Conservation (phyloP, 2,797 vertebrate genomes). For the Microctenopoma stevenorrisi region DNA sequence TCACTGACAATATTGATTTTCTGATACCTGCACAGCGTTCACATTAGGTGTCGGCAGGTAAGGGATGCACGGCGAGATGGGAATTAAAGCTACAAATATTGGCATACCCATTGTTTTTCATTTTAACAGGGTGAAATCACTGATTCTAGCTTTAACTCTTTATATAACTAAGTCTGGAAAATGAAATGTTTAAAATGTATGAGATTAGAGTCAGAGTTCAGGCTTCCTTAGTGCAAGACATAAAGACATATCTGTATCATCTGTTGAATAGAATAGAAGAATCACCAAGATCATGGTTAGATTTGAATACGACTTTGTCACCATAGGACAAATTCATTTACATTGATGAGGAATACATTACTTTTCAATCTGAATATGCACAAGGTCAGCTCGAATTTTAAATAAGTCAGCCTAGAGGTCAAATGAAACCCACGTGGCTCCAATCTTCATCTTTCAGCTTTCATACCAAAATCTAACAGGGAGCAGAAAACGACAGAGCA, state of each 20-base stretch:
- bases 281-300: slow-evolving; percentile 6
- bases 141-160: slow-evolving; percentile 36
- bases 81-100: slow-evolving; percentile 37
- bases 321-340: slow-evolving; percentile 42
- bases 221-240: too few relatives aligned
- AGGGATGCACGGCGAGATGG: slow-evolving; percentile 15
- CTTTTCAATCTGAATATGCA: slow-evolving; percentile 43
- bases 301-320: slow-evolving; percentile 16
- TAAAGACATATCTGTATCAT: too few relatives aligned
- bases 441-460: slow-evolving; percentile 50
- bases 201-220: too few relatives aligned
- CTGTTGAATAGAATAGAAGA: too few relatives aligned
- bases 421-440: slow-evolving; percentile 21
- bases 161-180: slow-evolving; percentile 23
- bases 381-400: slow-evolving; percentile 31
- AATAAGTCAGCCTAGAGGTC: slow-evolving; percentile 47
- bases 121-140: slow-evolving; percentile 33
- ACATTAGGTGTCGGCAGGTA: slow-evolving; percentile 24
- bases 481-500: slow-evolving; percentile 47
- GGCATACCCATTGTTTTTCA: slow-evolving; percentile 9
- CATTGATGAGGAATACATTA: slow-evolving; percentile 33
- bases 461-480: slow-evolving; percentile 52
- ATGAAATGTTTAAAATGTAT: too few relatives aligned
- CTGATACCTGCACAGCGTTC: slow-evolving; percentile 11
- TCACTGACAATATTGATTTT: slow-evolving; percentile 24